phyloP scores from a whole-genome alignment of 2,797 vertebrate species.

The Amblyopsis hoosieri region DNA sequence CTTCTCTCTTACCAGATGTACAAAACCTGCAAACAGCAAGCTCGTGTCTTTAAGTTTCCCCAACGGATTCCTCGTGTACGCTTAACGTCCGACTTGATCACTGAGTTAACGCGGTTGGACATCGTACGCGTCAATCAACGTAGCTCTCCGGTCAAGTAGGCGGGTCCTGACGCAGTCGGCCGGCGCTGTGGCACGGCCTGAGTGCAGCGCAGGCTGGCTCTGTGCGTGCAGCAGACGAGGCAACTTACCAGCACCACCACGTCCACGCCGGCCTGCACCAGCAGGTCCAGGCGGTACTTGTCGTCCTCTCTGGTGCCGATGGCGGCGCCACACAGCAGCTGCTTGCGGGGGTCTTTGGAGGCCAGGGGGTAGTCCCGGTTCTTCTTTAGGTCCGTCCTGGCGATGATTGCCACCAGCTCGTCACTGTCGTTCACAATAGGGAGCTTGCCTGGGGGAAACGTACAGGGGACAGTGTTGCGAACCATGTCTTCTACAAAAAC shows the following conservation, averaged over 20 bases:
- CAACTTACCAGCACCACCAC: constrained; percentile 87
- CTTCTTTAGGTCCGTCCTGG: constrained; percentile 92
- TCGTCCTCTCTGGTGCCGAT: constrained; percentile 92
- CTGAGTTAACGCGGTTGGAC: too few relatives aligned
- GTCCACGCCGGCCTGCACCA: constrained; percentile 88
- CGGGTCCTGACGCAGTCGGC: too few relatives aligned
- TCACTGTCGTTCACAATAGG: constrained; percentile 92
- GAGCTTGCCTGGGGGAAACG: constrained; percentile 83
- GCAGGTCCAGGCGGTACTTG: constrained; percentile 90
- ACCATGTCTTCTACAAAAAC: too few relatives aligned
- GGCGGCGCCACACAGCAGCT: constrained; percentile 91
- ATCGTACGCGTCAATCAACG: too few relatives aligned
- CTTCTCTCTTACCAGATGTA: too few relatives aligned
- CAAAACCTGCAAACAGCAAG: too few relatives aligned
- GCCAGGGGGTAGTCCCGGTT: constrained; percentile 93
- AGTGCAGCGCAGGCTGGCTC: not conserved
- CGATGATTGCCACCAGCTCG: constrained; percentile 91
- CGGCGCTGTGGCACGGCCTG: too few relatives aligned
- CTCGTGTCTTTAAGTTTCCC: too few relatives aligned
- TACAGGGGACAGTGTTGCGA: not conserved
- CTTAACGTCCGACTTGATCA: too few relatives aligned
- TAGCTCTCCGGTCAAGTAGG: too few relatives aligned
- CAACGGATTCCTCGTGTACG: too few relatives aligned
- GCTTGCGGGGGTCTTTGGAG: constrained; percentile 91
- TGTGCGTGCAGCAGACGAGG: constrained; percentile 44